A percentile compares a stretch with the other conserved stretches of the same genome.
phyloP scores from a whole-genome alignment of 2,113 vertebrate genomes.

The Brienomyrus longianalis region DNA sequence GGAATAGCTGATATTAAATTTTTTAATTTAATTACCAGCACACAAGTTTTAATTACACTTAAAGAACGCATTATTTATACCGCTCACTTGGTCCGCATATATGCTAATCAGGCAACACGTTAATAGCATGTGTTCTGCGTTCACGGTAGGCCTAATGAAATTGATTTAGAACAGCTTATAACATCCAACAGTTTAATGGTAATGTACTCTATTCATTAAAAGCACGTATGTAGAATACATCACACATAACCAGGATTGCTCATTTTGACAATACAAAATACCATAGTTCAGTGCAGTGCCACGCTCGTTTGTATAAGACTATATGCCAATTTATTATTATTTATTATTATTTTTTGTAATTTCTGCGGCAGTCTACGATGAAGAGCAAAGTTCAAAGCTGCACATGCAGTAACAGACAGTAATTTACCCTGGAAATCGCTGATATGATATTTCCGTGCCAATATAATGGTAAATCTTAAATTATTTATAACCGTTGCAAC shows the following conservation, averaged over 20 bases:
- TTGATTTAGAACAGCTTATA: slow-evolving; percentile 53
- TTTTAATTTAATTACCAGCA: slow-evolving; percentile 26
- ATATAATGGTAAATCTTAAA: slow-evolving; percentile 2
- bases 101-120: slow-evolving; percentile 23
- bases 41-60: slow-evolving; percentile 28
- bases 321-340: background rate
- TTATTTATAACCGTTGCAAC: slow-evolving; percentile 27
- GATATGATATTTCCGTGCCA: background rate
- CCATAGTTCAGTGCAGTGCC: background rate
- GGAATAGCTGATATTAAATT: slow-evolving; percentile 20
- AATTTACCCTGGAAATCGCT: slow-evolving; percentile 9
- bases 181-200: slow-evolving; percentile 49
- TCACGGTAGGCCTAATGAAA: slow-evolving; percentile 41
- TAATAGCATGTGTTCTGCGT: slow-evolving; percentile 47
- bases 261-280: slow-evolving; percentile 35
- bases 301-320: background rate
- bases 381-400: background rate
- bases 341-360: background rate
- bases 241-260: slow-evolving; percentile 38
- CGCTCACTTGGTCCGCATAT: slow-evolving; percentile 18
- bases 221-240: slow-evolving; percentile 39
- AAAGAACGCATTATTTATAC: slow-evolving; percentile 22
- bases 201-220: slow-evolving; percentile 55
- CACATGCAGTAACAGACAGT: background rate
- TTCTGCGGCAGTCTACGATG: background rate